These are phyloP conservation scores for Alligator mississippiensis DNA, from an alignment of 2,113 vertebrate genomes.

Conservation along the genomic window DNA sequence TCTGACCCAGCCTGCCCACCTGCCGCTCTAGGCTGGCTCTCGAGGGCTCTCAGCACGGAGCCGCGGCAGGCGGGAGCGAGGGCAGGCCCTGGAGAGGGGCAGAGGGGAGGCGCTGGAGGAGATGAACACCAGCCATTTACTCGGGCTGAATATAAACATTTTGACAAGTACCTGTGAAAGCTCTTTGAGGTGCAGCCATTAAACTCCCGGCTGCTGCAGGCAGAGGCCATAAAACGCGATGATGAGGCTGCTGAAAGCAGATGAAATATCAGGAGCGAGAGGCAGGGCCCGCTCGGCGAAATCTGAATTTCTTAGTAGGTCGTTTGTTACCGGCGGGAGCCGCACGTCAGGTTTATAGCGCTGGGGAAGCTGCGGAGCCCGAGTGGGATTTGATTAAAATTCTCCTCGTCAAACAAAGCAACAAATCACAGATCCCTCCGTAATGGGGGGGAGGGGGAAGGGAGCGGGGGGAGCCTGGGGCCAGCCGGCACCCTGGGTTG, in stretches of 20 bases:
- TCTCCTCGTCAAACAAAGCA: slow-evolving; percentile 71
- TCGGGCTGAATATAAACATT: slow-evolving; percentile 66
- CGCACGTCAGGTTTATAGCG: slow-evolving; percentile 69
- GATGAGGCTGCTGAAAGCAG: slow-evolving; percentile 75
- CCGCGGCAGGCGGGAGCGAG: not conserved
- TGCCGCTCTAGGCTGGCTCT: no score
- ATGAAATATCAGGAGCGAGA: slow-evolving; percentile 73
- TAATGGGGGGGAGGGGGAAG: slow-evolving; percentile 30
- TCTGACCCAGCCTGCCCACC: no score
- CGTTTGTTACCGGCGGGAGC: slow-evolving; percentile 70
- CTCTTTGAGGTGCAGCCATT: slow-evolving; percentile 71
- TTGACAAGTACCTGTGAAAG: slow-evolving; percentile 74
- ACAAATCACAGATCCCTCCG: slow-evolving; percentile 72
- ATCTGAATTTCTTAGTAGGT: slow-evolving; percentile 76
- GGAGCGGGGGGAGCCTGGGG: not conserved
- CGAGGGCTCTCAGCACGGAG: not conserved
- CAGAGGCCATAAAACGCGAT: slow-evolving; percentile 74
- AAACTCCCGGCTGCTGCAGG: slow-evolving; percentile 65
- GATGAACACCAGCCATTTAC: slow-evolving; percentile 57
- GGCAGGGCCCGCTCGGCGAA: slow-evolving; percentile 64
- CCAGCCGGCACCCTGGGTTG: no score
- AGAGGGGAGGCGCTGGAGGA: not conserved
- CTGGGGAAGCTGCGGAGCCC: slow-evolving; percentile 66
- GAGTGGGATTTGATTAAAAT: slow-evolving; percentile 74
- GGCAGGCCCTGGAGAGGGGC: not conserved